Percentiles rank a stretch among this genome's conserved stretches.
Evolutionary conservation across 2,113 vertebrate genomes (phyloP).

Genomic region (Eurypyga helias): DNA sequence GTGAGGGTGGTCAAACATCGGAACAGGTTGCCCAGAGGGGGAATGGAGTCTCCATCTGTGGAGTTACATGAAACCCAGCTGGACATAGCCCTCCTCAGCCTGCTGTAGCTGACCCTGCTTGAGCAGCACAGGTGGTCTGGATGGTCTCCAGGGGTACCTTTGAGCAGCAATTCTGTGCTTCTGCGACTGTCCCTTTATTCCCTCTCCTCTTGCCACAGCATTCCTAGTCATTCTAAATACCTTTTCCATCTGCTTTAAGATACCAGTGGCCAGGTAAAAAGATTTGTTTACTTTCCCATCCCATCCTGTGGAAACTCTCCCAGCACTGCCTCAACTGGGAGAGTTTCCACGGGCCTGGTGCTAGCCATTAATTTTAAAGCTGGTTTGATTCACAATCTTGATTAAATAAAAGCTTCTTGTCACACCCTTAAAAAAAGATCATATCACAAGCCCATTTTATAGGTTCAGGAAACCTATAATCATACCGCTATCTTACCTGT

Average conservation of each 20-base stretch:
- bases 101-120: not conserved
- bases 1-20: rapidly evolving
- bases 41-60: not conserved
- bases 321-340: not conserved
- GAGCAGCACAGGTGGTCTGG: not conserved
- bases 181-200: not conserved
- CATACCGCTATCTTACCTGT: not conserved
- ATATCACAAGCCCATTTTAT: slow-evolving; percentile 20
- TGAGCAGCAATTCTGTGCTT: not conserved
- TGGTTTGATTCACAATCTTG: slow-evolving; percentile 35
- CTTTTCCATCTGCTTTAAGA: not conserved
- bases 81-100: not conserved
- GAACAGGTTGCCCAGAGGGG: not conserved
- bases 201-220: not conserved
- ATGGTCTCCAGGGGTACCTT: not conserved
- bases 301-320: not conserved
- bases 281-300: not conserved
- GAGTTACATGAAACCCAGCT: rapidly evolving
- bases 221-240: not conserved
- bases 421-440: slow-evolving; percentile 47
- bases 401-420: slow-evolving; percentile 19
- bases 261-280: not conserved
- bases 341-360: not conserved
- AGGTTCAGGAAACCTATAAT: slow-evolving; percentile 7
- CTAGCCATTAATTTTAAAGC: not conserved